Base-by-base conservation (phyloP, 2,888 invertebrate species). In the Cryptocephalus moraei region DNA sequence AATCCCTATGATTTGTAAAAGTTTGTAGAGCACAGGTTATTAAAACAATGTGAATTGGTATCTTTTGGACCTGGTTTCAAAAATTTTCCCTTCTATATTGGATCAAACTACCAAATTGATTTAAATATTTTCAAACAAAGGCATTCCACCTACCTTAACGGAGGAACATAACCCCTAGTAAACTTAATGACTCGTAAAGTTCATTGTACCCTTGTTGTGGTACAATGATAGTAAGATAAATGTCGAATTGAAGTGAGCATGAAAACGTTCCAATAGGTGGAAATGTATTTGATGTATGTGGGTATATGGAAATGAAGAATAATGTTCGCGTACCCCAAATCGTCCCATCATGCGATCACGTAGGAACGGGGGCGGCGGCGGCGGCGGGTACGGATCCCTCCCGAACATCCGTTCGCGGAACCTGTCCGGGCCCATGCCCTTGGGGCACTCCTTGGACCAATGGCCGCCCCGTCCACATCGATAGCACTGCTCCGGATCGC, bases 371-470 rank as follows among this genome's bases (percentile, higher is more conserved):
- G 86, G 86, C 75, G 87, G 89, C 73, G 90, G 89, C 72, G 90
- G 90, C 71, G 90, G 90, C 63, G 90, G 90, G 75, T 90, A 90
- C 63, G 89, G 87, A 74, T 89, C 88, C 72, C 89, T 85, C 72
- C 86, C 86, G 74, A 84, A 88, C 79, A 86, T 86, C 68, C 88
- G 84, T 75, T 89, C 89, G 75, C 89, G 84, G 55, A 84, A 88
- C 69, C 86, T 81, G 73, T 86, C 85, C 54, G 86, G 85, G 67
- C 84, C 86, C 73, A 84, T 74, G 61, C 86, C 83, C 54, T 69
- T 69, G 62, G 91, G 91, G 75, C 92, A 93, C 75, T 93, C 92
- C 80, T 91, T 92, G 63, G 91, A 92, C 93, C 93, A 93, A 76
- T 94, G 93, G 58, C 93, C 94, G 68, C 90, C 89, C 69, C 90